Conservation (phyloP, 1,140 invertebrate species). For the Ptiloglossa arizonensis region DNA sequence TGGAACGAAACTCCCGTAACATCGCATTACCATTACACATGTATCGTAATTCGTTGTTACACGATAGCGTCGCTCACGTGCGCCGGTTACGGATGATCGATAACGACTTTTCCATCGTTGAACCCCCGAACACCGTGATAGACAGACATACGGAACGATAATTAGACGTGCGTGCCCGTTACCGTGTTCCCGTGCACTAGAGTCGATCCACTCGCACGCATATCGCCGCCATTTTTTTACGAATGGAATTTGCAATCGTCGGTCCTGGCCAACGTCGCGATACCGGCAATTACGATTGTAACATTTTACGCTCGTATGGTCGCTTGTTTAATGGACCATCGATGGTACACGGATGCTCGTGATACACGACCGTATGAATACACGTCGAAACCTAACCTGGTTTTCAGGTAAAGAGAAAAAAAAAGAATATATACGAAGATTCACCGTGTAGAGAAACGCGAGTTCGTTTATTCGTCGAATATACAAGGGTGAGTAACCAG, state of each 20-base stretch:
- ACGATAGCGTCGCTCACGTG: not conserved
- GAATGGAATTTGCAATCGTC: not conserved
- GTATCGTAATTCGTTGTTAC: slow-evolving; percentile 24
- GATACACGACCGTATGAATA: not conserved
- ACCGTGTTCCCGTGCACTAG: not conserved
- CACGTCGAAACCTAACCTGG: no score
- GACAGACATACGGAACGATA: not conserved
- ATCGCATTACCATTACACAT: not conserved
- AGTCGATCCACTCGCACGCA: slow-evolving; percentile 18
- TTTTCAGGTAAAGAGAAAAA: no score
- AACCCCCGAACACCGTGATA: not conserved
- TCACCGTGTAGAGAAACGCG: no score
- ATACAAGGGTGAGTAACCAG: no score
- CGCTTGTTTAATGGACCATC: not conserved
- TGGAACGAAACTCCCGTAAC: slow-evolving; percentile 14
- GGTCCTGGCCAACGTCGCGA: not conserved
- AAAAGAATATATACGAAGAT: no score
- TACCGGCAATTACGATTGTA: slow-evolving; percentile 15
- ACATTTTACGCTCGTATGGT: not conserved
- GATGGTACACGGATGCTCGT: not conserved
- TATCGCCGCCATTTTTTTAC: not conserved
- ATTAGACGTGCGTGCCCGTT: slow-evolving; percentile 16
- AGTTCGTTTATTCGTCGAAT: no score
- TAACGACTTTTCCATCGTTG: slow-evolving; percentile 9
- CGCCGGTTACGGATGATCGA: slow-evolving; percentile 11